phyloP scores from a whole-genome alignment of 2,113 vertebrate species.

The Alaudala cheleensis region DNA sequence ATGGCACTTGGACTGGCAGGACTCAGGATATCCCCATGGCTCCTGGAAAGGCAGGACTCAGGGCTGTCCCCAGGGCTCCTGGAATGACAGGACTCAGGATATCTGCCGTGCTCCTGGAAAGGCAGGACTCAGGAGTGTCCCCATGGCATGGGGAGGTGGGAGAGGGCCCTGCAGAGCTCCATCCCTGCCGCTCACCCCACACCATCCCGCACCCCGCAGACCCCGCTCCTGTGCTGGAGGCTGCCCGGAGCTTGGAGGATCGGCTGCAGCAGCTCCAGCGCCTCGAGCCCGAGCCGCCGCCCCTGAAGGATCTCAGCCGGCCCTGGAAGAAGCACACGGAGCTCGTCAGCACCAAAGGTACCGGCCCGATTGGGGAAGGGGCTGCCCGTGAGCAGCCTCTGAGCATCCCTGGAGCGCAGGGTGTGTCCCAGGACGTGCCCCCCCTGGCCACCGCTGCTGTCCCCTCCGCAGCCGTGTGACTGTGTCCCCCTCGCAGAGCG shows the following conservation, averaged over 20 bases:
- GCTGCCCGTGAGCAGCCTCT: background rate
- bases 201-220: constrained; percentile 65
- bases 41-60: background rate
- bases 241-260: constrained; percentile 85
- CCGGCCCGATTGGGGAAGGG: fast-evolving
- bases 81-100: fast-evolving
- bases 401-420: background rate
- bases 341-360: constrained; percentile 82
- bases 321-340: constrained; percentile 87
- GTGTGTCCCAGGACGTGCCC: background rate
- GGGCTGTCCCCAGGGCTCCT: fast-evolving
- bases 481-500: constrained; percentile 62
- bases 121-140: background rate
- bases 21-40: fast-evolving
- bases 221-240: constrained; percentile 87
- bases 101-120: fast-evolving
- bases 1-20: background rate
- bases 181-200: background rate
- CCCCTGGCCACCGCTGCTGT: background rate
- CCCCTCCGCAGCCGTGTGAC: background rate
- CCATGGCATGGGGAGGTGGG: background rate
- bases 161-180: background rate
- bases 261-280: constrained; percentile 85
- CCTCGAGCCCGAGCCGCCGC: constrained; percentile 74
- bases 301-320: constrained; percentile 78